A percentile compares a stretch with the other conserved stretches of the same genome.
phyloP scores from a whole-genome alignment of 2,888 invertebrate genomes.

The Omphaloscelis lunosa region DNA sequence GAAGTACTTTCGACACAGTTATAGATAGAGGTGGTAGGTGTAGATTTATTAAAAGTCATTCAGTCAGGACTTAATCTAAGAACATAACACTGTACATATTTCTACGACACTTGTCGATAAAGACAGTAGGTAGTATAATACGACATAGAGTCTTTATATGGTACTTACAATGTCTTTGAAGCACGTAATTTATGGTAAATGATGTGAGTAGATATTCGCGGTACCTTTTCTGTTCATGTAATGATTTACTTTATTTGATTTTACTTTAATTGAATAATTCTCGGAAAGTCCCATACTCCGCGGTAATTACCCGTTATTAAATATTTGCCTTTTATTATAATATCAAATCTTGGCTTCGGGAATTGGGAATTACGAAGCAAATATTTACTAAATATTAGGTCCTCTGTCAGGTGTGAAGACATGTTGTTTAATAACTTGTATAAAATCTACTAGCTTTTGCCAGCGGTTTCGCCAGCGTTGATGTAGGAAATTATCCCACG shows the following conservation, averaged over 20 bases:
- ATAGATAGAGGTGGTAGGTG: neutral
- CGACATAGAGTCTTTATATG: neutral
- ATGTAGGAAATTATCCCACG: no score
- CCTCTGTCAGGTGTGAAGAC: neutral
- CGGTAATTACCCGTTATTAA: constrained; percentile 17
- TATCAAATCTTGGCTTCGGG: constrained; percentile 1
- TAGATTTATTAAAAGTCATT: neutral
- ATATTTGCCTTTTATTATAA: constrained; percentile 36
- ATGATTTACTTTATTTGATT: no score
- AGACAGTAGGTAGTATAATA: neutral
- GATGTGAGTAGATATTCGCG: neutral
- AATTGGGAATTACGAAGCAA: constrained; percentile 11
- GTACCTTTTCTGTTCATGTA: constrained; percentile 1
- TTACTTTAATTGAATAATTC: constrained; percentile 20
- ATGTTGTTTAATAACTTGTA: neutral
- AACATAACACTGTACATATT: neutral
- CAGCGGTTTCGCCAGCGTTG: no score
- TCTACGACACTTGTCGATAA: neutral
- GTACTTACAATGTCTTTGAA: neutral
- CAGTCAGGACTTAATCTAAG: neutral
- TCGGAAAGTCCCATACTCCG: neutral
- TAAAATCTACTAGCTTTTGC: neutral
- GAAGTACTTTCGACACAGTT: neutral
- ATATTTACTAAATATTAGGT: constrained; percentile 3
- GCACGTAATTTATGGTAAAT: constrained; percentile 12